Evolutionary conservation across 2,113 vertebrate species (phyloP).

Genomic region (Echinops telfairi): DNA sequence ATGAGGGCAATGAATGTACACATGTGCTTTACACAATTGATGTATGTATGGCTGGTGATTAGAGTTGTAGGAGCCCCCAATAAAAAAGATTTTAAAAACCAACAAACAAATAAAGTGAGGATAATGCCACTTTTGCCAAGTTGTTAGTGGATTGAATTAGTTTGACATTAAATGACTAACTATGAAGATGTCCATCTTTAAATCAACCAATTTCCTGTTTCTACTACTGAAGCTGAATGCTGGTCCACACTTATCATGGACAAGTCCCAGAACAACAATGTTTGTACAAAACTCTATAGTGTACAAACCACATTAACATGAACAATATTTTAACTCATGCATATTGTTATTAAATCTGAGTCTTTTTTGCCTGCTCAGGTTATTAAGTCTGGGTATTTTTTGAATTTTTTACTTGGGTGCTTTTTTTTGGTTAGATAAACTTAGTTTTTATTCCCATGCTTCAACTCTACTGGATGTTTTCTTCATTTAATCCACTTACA

Average conservation of each 20-base stretch:
- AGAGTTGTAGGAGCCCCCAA: too few species aligned
- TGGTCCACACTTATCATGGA: constrained; percentile 4
- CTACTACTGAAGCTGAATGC: background rate
- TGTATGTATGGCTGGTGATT: too few species aligned
- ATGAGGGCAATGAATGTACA: too few species aligned
- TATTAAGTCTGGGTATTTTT: background rate
- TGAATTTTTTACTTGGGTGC: background rate
- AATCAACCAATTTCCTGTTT: background rate
- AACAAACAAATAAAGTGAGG: too few species aligned
- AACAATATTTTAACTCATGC: constrained; percentile 13
- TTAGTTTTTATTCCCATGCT: too few species aligned
- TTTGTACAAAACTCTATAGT: background rate
- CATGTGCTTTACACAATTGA: too few species aligned
- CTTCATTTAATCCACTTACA: too few species aligned
- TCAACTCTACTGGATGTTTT: too few species aligned
- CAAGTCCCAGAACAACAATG: background rate
- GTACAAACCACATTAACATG: constrained; percentile 19
- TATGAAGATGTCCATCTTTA: constrained; percentile 36
- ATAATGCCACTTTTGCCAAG: constrained; percentile 11
- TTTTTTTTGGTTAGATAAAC: too few species aligned
- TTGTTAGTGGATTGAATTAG: constrained; percentile 28
- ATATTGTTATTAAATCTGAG: background rate
- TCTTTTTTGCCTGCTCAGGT: background rate
- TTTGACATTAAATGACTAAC: background rate
- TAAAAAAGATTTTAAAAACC: too few species aligned